Evolutionary conservation across 2,888 invertebrate genomes (phyloP), one percentile per base, ranked within the genome.

Genomic region (Camponotus fellah): DNA sequence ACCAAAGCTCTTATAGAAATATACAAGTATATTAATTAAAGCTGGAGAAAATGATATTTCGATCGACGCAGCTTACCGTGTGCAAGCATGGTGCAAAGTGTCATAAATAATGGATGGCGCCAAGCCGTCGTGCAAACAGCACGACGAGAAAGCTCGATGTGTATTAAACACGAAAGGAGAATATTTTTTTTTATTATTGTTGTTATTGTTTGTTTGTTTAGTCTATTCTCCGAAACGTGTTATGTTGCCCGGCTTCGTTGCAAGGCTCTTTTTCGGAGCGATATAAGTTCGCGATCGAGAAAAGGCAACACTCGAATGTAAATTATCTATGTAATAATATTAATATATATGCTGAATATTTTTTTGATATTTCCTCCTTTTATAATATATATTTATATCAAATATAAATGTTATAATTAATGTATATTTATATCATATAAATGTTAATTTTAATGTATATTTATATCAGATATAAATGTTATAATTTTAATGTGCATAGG

Each of bases 131-230:
- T 80, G 82, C 80, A 46, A 68, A 34, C 17, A 62, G 34, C 65
- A 60, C 69, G 40, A 81, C 75, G 49, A 69, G 32, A 62, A 46
- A 71, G 79, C 71, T 80, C 79, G 79, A 71, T 71, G 53, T 83
- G 85, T 62, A 71, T 79, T 62, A 60, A 75, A 66, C 75, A 74
- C 80, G 69, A 82, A 87, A 79, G 66, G 83, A 87, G 85, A 91
- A 71, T 85, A 90, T 91, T 37, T 80, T 75, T 92, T 92, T 90
- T 91, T 93, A 92, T 92, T 93, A 91, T 93, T 94, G 91, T 94
- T 93, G 92, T 93, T 93, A 92, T 93, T 93, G 91, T 93, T 93
- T 92, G 91, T 92, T 92, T 92, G 89, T 93, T 93, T 93, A 93
- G 92, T 93, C 90, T 93, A 92, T 92, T 91, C 86, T 90, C 83